phyloP scores from a whole-genome alignment of 2,797 vertebrate species.

The Mergus octosetaceus region DNA sequence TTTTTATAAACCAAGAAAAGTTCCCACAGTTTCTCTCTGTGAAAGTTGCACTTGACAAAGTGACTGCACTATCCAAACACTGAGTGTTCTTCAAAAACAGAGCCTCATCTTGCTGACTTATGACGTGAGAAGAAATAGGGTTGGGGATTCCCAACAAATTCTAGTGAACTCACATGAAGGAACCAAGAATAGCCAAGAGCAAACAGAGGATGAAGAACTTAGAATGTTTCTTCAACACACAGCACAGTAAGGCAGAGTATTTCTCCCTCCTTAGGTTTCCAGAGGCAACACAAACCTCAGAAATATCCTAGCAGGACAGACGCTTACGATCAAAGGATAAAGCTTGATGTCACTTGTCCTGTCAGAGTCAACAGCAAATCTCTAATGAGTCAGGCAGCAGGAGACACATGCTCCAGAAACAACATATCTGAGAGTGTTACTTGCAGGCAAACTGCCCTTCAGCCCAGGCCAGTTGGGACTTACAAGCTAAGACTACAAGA shows the following conservation, averaged over 20 bases:
- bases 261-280: neutral
- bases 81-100: neutral
- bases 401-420: neutral
- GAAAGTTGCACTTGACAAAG: neutral
- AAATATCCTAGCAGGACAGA: neutral
- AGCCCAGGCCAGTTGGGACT: neutral
- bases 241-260: neutral
- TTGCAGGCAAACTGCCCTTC: neutral
- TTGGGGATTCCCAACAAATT: neutral
- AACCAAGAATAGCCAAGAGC: neutral
- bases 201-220: neutral
- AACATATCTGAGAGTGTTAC: neutral
- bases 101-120: neutral
- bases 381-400: constrained; percentile 6
- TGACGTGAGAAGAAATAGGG: neutral
- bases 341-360: neutral
- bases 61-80: neutral
- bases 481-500: neutral
- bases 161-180: neutral
- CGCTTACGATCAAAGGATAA: neutral
- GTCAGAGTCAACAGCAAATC: neutral
- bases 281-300: neutral
- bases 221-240: neutral
- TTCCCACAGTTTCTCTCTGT: neutral
- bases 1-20: neutral